Percentiles rank a stretch among this genome's conserved stretches.
Conservation (phyloP, 2,797 vertebrate genomes). For the Micromesistius poutassou region DNA sequence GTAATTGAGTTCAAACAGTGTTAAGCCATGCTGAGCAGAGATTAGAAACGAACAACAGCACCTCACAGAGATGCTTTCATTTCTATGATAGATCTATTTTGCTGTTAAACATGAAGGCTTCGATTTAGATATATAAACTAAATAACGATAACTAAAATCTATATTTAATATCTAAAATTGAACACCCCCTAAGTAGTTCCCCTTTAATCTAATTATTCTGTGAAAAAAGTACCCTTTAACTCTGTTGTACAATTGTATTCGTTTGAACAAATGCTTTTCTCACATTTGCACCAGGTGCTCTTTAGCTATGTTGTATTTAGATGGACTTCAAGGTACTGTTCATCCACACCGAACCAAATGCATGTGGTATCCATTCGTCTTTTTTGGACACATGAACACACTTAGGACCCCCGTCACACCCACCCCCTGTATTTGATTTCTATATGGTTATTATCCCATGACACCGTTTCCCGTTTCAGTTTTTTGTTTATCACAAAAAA, state of each 20-base stretch:
- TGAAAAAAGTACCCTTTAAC: not conserved
- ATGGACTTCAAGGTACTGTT: not conserved
- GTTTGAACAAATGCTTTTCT: not conserved
- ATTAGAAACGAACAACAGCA: not conserved
- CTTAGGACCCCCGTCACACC: not conserved
- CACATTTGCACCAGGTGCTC: not conserved
- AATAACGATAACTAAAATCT: not conserved
- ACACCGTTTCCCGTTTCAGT: not conserved
- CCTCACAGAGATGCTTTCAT: slow-evolving; percentile 11
- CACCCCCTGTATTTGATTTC: not conserved
- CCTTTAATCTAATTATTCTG: not conserved
- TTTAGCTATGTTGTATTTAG: not conserved
- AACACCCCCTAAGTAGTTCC: not conserved
- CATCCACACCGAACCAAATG: not conserved
- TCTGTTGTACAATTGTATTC: not conserved
- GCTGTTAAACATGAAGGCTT: slow-evolving; percentile 1
- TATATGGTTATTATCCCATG: not conserved
- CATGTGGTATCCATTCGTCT: not conserved
- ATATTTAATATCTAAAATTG: not conserved
- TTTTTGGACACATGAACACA: not conserved
- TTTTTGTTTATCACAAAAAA: not conserved
- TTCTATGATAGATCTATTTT: slow-evolving; percentile 15
- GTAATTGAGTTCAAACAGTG: slow-evolving; percentile 8
- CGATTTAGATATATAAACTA: not conserved
- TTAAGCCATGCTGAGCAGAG: not conserved